These are phyloP conservation scores for Gymnocheta viridis DNA, from an alignment of 2,888 invertebrate genomes.

Conservation along the genomic window DNA sequence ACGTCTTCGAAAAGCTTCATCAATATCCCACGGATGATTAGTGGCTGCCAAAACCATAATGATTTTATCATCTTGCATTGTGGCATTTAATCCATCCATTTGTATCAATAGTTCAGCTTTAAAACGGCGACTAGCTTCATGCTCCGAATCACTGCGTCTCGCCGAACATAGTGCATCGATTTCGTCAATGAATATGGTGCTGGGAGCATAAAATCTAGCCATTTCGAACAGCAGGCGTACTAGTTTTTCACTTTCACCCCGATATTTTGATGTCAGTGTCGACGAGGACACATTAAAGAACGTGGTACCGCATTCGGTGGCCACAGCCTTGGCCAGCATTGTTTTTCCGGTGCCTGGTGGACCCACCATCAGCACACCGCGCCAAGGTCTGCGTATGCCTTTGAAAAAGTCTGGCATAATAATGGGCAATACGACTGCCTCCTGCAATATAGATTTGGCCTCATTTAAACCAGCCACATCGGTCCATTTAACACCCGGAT, in stretches of 20 bases:
- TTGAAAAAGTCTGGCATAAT: constrained; percentile 95
- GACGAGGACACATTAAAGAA: constrained; percentile 95
- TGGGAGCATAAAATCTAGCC: constrained; percentile 94
- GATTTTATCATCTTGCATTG: constrained; percentile 85
- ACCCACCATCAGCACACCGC: constrained; percentile 81
- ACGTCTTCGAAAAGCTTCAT: constrained; percentile 92
- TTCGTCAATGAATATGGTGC: constrained; percentile 95
- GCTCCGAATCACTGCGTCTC: constrained; percentile 92
- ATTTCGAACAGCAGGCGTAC: constrained; percentile 93
- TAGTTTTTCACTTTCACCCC: constrained; percentile 95
- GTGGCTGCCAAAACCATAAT: constrained; percentile 96
- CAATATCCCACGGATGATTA: constrained; percentile 96
- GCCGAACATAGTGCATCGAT: constrained; percentile 93
- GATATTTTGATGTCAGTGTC: constrained; percentile 92
- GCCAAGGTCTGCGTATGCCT: constrained; percentile 92
- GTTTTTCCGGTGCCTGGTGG: constrained; percentile 90
- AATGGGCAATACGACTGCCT: constrained; percentile 93
- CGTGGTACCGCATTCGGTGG: constrained; percentile 93
- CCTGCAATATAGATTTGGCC: constrained; percentile 90
- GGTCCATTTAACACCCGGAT: constrained; percentile 92
- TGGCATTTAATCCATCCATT: constrained; percentile 92
- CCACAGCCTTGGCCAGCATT: constrained; percentile 92
- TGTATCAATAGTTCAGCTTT: constrained; percentile 94
- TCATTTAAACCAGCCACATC: constrained; percentile 89
- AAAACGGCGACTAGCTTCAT: constrained; percentile 92